phyloP scores from a whole-genome alignment of 2,797 vertebrate genomes.

The Chrosomus eos region DNA sequence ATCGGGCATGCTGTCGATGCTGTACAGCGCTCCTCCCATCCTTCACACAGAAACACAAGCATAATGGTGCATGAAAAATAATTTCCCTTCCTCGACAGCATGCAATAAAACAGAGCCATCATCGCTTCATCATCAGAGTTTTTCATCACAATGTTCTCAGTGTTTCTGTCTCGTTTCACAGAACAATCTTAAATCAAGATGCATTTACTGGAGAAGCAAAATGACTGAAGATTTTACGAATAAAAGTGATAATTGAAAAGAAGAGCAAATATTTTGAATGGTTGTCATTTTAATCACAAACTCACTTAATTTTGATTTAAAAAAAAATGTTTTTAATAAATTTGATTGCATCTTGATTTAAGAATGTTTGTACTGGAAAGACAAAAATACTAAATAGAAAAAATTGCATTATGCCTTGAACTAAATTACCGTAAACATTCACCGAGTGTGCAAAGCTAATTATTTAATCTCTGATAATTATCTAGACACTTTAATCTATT shows the following conservation, averaged over 20 bases:
- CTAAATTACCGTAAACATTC: background rate
- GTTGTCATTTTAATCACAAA: too few relatives aligned
- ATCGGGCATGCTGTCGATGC: constrained; percentile 99
- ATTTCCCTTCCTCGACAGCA: background rate
- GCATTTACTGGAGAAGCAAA: too few relatives aligned
- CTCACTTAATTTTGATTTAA: too few relatives aligned
- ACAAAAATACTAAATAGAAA: too few relatives aligned
- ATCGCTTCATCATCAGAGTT: background rate
- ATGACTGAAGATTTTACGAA: too few relatives aligned
- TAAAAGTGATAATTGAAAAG: background rate
- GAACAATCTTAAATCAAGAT: too few relatives aligned
- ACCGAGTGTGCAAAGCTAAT: background rate
- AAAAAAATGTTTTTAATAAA: too few relatives aligned
- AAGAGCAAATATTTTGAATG: too few relatives aligned
- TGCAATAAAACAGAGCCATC: background rate
- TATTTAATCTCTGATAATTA: background rate
- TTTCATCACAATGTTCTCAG: background rate
- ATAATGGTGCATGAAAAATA: background rate
- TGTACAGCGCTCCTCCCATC: constrained; percentile 94
- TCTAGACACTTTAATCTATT: background rate
- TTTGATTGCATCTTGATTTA: too few relatives aligned
- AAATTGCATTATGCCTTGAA: background rate
- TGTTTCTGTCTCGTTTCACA: background rate
- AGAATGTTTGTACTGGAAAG: too few relatives aligned
- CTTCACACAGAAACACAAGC: constrained; percentile 5